Evolutionary conservation across 2,113 vertebrate genomes (phyloP).

Genomic region (Ictalurus punctatus): DNA sequence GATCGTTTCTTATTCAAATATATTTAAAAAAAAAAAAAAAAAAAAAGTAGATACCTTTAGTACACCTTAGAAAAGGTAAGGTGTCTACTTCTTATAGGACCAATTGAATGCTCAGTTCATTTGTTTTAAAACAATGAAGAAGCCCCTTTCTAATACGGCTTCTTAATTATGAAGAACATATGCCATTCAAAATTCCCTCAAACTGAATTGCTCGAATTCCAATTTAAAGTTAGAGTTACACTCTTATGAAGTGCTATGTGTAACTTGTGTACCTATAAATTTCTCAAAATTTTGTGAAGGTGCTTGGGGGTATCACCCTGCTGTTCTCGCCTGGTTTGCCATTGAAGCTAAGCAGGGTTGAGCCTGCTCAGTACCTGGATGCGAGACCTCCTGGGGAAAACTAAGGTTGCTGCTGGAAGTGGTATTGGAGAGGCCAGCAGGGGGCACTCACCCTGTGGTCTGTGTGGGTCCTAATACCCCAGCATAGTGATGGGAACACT

Average conservation of each 20-base stretch:
- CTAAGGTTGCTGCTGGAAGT: too few species aligned
- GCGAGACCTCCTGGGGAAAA: too few species aligned
- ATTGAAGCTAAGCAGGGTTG: too few species aligned
- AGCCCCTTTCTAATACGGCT: neutral
- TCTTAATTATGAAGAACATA: neutral
- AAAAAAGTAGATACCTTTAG: neutral
- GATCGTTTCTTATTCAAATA: neutral
- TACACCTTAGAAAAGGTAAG: neutral
- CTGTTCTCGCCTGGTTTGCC: too few species aligned
- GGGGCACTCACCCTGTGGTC: too few species aligned
- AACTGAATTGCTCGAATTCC: neutral
- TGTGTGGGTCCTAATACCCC: too few species aligned
- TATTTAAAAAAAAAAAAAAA: too few species aligned
- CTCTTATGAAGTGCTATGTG: neutral
- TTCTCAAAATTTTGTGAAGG: neutral
- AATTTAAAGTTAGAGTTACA: neutral
- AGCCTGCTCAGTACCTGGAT: too few species aligned
- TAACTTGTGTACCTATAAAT: neutral
- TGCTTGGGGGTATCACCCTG: too few species aligned
- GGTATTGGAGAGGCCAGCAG: too few species aligned
- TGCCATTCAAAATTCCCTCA: neutral
- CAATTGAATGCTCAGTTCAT: neutral
- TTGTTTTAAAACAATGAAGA: neutral
- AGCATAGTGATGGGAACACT: too few species aligned
- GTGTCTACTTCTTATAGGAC: neutral